Evolutionary conservation across 2,888 invertebrate genomes (phyloP).

Genomic region (Mimumesa dahlbomi): DNA sequence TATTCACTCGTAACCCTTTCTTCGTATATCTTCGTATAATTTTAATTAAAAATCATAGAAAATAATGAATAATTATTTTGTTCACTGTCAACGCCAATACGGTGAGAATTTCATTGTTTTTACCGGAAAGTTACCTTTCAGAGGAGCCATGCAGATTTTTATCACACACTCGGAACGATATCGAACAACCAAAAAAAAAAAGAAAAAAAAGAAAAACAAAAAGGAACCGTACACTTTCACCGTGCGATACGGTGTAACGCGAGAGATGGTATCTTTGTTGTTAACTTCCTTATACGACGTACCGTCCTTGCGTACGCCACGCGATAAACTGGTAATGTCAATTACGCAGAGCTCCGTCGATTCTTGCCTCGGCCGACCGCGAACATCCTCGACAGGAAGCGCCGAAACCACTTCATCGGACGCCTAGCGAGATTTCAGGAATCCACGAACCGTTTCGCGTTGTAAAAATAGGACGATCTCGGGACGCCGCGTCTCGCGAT

Average conservation of each 20-base stretch:
- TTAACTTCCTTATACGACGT: conserved; percentile 49
- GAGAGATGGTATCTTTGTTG: conserved; percentile 46
- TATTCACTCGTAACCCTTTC: too few relatives aligned
- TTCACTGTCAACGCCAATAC: too few relatives aligned
- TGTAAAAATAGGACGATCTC: background rate
- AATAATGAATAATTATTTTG: too few relatives aligned
- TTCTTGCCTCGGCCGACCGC: conserved; percentile 21
- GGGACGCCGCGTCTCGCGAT: background rate
- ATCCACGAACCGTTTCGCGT: background rate
- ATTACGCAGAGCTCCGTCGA: conserved; percentile 32
- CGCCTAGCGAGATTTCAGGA: conserved; percentile 7
- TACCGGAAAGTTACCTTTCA: conserved; percentile 37
- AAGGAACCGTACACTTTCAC: conserved; percentile 46
- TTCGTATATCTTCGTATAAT: too few relatives aligned
- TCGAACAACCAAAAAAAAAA: too few relatives aligned
- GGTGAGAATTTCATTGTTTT: conserved; percentile 49
- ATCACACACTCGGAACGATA: conserved; percentile 35
- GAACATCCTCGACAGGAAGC: conserved; percentile 51
- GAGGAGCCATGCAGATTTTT: conserved; percentile 38
- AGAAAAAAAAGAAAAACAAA: conserved; percentile 40
- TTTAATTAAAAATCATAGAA: too few relatives aligned
- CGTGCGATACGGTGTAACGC: conserved; percentile 4
- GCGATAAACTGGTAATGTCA: conserved; percentile 49
- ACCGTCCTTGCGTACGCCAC: conserved; percentile 33
- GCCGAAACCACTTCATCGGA: conserved; percentile 33